These are phyloP conservation scores for Ophion ventricosus DNA, from an alignment of 2,888 invertebrate genomes.

Conservation along the genomic window DNA sequence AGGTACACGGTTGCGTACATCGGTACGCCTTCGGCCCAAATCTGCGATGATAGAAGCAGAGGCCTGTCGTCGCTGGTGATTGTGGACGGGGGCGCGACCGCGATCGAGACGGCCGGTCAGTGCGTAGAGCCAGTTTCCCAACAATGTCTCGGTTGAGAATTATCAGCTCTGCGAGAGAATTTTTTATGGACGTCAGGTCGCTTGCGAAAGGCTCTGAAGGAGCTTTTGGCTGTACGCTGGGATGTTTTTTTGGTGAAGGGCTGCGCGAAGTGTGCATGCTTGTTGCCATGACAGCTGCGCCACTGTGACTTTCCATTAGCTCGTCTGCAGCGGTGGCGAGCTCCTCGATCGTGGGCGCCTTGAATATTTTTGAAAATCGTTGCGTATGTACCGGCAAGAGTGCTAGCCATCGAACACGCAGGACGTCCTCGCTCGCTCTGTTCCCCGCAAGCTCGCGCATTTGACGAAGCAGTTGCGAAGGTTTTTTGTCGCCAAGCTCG, in stretches of 20 bases:
- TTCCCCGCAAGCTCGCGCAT: conserved; percentile 34
- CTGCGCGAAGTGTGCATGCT: background rate
- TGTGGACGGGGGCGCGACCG: background rate
- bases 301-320: background rate
- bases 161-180: background rate
- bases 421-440: background rate
- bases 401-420: conserved; percentile 14
- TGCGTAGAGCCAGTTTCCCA: background rate
- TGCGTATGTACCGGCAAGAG: background rate
- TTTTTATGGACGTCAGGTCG: background rate
- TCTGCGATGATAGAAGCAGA: conserved; percentile 5
- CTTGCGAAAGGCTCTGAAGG: background rate
- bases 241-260: background rate
- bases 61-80: background rate
- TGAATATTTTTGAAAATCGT: background rate
- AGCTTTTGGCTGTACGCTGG: no score
- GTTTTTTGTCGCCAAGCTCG: no score
- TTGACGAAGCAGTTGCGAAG: conserved; percentile 17
- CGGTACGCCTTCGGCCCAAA: background rate
- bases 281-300: background rate
- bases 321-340: conserved; percentile 37
- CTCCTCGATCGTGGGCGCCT: background rate
- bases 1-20: background rate
- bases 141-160: background rate
- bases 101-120: background rate